Evolutionary conservation across 2,797 vertebrate genomes (phyloP), one percentile per base, ranked within the genome.

Genomic region (Ciconia nigra): DNA sequence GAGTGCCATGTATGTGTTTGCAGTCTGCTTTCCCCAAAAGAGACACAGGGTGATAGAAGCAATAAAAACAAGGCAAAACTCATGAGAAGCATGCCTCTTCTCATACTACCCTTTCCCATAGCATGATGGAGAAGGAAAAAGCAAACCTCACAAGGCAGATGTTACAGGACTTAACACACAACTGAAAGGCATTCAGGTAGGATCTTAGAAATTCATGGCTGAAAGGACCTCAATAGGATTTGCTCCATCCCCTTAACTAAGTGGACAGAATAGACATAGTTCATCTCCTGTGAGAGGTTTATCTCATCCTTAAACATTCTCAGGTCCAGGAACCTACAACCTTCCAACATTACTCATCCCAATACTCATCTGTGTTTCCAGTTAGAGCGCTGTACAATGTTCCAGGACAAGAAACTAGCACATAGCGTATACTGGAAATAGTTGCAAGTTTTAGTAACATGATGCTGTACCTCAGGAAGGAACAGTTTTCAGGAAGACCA

Each of bases 21-120:
- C 63, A 29, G 25, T 14, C 41, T 77, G 18, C 24, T 88, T 87
- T 85, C 59, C 63, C 80, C 83, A 57, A n/a, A 79, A 92, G 65
- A 74, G 29, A 47, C 2, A 0, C 1, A 3, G 26, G 9, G 8
- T 85, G 55, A 83, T 42, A 81, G 77, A 93, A 88, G 44, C n/a
- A 79, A 94, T 92, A 89, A 92, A 94, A 93, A 31, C 21, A 83
- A 93, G 14, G 22, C 11, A 80, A 88, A 89, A 46, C 55, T 95
- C 29, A 42, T 54, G 57, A 95, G 79, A 54, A 61, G 7, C 2
- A 8, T 58, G 18, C 13, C 11, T 67, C 26, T 82, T 84, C 71
- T 83, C n/a, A 25, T 57, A 35, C 20, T 39, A 29, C 29, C n/a
- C 49, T 87, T 90, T 78, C 77, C 80, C 69, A 58, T 1, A 62